Percentiles rank a stretch among this genome's conserved stretches.
These are phyloP conservation scores for Plecotus auritus DNA, from an alignment of 2,113 vertebrate genomes.

Conservation along the genomic window DNA sequence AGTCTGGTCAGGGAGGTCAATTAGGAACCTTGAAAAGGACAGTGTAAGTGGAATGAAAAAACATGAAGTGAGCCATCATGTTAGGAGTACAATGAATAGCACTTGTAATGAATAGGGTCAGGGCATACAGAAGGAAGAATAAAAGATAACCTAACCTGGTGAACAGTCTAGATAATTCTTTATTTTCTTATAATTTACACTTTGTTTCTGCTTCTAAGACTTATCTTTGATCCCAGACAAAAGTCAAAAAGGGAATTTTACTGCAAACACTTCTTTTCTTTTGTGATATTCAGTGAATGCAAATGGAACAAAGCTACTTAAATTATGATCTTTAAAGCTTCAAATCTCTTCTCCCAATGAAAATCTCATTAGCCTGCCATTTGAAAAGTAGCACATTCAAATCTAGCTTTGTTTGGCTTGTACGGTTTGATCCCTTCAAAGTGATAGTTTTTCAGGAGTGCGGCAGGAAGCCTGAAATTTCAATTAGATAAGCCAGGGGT, in stretches of 20 bases:
- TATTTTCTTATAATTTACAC: constrained; percentile 42
- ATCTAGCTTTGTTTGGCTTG: constrained; percentile 43
- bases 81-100: not conserved
- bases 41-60: not conserved
- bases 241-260: constrained; percentile 41
- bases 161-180: constrained; percentile 26
- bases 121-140: not conserved
- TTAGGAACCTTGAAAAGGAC: not conserved
- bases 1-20: not conserved
- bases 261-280: not conserved
- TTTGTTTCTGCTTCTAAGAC: constrained; percentile 42
- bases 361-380: constrained; percentile 62
- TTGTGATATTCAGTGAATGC: constrained; percentile 22
- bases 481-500: constrained; percentile 59
- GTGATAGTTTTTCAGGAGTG: constrained; percentile 37
- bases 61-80: not conserved
- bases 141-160: not conserved
- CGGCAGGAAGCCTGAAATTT: constrained; percentile 65
- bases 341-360: constrained; percentile 37
- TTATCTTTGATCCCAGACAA: constrained; percentile 57
- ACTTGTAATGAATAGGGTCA: not conserved
- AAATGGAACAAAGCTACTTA: constrained; percentile 26
- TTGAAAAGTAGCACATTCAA: constrained; percentile 44
- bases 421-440: constrained; percentile 49
- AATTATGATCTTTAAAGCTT: constrained; percentile 3